Evolutionary conservation across 2,888 invertebrate species (phyloP).

Genomic region (Nymphalis urticae): DNA sequence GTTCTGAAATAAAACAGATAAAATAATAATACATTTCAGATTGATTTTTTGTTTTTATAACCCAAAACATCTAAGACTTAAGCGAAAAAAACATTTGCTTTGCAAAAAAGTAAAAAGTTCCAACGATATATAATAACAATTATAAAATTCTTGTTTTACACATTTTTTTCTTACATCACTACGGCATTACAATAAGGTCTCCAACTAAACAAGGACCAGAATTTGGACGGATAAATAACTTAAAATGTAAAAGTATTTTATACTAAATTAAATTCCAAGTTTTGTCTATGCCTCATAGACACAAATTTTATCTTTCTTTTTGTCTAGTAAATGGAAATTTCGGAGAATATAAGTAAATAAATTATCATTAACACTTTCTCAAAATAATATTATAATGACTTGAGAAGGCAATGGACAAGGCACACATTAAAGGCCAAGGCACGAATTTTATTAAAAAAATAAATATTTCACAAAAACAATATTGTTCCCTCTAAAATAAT

Average conservation of each 20-base stretch:
- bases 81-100: slow-evolving; percentile 40
- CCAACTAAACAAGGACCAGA: slow-evolving; percentile 61
- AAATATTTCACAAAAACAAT: slow-evolving; percentile 19
- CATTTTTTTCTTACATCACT: slow-evolving; percentile 29
- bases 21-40: slow-evolving; percentile 9
- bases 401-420: slow-evolving; percentile 26
- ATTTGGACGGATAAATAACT: slow-evolving; percentile 61
- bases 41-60: not conserved
- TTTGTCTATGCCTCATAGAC: not conserved
- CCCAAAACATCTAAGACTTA: slow-evolving; percentile 1
- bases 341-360: not conserved
- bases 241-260: slow-evolving; percentile 9
- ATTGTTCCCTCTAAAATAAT: slow-evolving; percentile 20
- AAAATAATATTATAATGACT: slow-evolving; percentile 16
- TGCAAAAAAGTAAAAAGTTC: slow-evolving; percentile 38
- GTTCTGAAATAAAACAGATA: not conserved
- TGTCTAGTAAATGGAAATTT: not conserved
- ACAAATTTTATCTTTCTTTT: not conserved
- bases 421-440: slow-evolving; percentile 28
- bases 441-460: slow-evolving; percentile 20
- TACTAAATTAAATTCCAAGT: not conserved
- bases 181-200: slow-evolving; percentile 25
- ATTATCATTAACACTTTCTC: slow-evolving; percentile 9
- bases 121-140: slow-evolving; percentile 42
- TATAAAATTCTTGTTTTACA: slow-evolving; percentile 39